Evolutionary conservation across 2,888 invertebrate species (phyloP).

Genomic region (Polydrusus pterygomalis): DNA sequence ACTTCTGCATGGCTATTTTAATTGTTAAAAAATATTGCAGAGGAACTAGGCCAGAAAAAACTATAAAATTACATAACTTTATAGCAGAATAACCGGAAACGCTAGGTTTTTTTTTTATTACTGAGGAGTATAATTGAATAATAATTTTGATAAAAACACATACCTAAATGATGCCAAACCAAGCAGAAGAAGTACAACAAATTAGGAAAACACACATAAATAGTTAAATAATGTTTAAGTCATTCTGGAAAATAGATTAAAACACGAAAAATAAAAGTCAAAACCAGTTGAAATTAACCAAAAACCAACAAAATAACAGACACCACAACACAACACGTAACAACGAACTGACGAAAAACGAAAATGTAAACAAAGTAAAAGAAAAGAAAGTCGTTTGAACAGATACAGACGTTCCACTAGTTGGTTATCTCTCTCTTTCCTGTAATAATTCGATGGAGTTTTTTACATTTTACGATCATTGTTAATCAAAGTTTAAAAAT

Average conservation of each 20-base stretch:
- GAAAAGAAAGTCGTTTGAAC: constrained; percentile 14
- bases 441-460: neutral
- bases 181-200: constrained; percentile 12
- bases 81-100: neutral
- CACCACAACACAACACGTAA: constrained; percentile 24
- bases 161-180: constrained; percentile 19
- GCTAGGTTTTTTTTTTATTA: neutral
- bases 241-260: constrained; percentile 22
- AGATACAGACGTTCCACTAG: neutral
- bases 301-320: constrained; percentile 31
- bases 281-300: constrained; percentile 35
- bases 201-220: constrained; percentile 20
- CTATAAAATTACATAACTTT: neutral
- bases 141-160: neutral
- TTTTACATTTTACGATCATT: neutral
- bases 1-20: too few relatives aligned
- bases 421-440: neutral
- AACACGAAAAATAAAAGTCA: constrained; percentile 32
- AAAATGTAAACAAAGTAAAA: constrained; percentile 39
- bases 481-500: too few relatives aligned
- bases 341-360: constrained; percentile 41
- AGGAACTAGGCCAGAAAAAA: too few relatives aligned
- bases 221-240: constrained; percentile 19
- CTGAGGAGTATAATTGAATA: neutral
- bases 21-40: too few relatives aligned